Evolutionary conservation across 2,888 invertebrate species (phyloP), one percentile per base, ranked within the genome.

Genomic region (Hedya salicella): DNA sequence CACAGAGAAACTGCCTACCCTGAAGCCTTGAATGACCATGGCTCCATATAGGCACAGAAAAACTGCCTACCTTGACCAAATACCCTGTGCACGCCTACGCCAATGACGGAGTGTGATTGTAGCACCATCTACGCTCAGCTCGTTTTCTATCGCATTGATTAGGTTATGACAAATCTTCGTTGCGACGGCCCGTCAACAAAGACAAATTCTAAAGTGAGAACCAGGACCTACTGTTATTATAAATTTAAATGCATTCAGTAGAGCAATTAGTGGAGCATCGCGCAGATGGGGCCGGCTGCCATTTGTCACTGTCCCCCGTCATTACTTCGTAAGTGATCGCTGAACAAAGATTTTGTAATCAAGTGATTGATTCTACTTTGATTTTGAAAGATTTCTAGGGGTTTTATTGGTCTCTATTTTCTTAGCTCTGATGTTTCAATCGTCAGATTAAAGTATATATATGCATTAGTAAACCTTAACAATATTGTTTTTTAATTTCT

Each of bases 201-300:
- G 13, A n/a, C 3, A 42, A 13, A 44, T 11, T 6, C 56, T 30
- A 13, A 16, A 30, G 25, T 56, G 9, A 56, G 56, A 30, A 46
- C 42, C 42, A 16, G 32, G 13, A n/a, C 25, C 21, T n/a, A 19
- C 11, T 19, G 36, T 50, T 40, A 72, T 71, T 68, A 63, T 56
- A 57, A 60, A 71, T 69, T 73, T 68, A 65, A 77, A 77, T 79
- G 76, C 75, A 72, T 67, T 70, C 50, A 46, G 52, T 71, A 73
- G 73, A 69, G 73, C 74, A 76, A 83, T 84, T 82, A 81, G 74
- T 8, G n/a, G 14, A 17, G 62, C 59, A 73, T 70, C 73, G 72
- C 75, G 78, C 74, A 60, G 65, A 52, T 65, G 65, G 66, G 66
- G 19, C 60, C 32, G 16, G 36, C 40, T 21, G 21, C 49, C 66